Evolutionary conservation across 2,113 vertebrate species (phyloP), one percentile per base, ranked within the genome.

Genomic region (Albula goreensis): DNA sequence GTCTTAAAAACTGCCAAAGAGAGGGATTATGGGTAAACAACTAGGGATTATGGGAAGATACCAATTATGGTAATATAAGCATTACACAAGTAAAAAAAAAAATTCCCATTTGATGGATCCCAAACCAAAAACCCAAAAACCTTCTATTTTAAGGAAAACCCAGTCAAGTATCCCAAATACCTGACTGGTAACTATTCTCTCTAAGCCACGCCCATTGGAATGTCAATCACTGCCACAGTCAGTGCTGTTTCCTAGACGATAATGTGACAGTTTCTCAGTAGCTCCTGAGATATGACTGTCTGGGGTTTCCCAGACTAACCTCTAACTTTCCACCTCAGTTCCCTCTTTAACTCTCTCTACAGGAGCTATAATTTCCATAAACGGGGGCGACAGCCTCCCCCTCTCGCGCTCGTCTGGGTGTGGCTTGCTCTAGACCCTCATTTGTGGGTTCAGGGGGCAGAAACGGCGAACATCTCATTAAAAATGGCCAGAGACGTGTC

Each of bases 1-100:
- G 60, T 66, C 60, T 15, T 60, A 60, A 15, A 11, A 15, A 60
- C 57, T 0, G 60, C 17, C 83, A 48, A 78, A 1, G 48, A 52
- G 83, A 86, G 25, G 81, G 74, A 81, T 49, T 9, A 53, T 60
- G 56, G 17, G 60, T 66, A 66, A 66, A 66, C 17, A 22, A 56
- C 31, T 52, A n/a, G 41, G 12, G 56, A 70, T 51, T 7, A 5
- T n/a, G 48, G 12, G 84, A 1, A 25, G 49, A 84, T 4, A 74
- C n/a, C 22, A 19, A 66, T 66, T 66, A 19, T 19, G 22, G 60
- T 66, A 66, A 66, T 66, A 7, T 22, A 66, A 15, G 22, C 17
- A 19, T 66, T 60, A 60, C 12, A 19, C 60, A 0, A 66, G 22
- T 19, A 66, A 41, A 41, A 41, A 41, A 41, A 41, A 41, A n/a